A percentile compares a stretch with the other conserved stretches of the same genome.
Evolutionary conservation across 2,888 invertebrate species (phyloP).

Genomic region (Subacronicta megacephala): DNA sequence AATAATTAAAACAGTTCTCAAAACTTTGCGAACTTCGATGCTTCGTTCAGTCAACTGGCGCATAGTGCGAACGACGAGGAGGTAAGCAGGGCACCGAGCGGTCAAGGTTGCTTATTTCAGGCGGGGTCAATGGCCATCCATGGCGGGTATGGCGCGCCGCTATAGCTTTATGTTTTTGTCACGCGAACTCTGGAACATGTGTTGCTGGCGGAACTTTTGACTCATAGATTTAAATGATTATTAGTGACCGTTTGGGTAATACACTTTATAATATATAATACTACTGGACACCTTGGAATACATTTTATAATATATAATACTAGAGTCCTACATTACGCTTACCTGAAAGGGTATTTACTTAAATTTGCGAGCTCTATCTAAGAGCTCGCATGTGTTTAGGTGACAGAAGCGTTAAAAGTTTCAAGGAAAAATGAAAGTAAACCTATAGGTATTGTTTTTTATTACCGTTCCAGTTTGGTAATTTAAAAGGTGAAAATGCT

Average conservation of each 20-base stretch:
- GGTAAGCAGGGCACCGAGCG: constrained; percentile 69
- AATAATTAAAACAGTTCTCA: not conserved
- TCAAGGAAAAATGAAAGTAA: too few relatives aligned
- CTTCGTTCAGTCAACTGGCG: constrained; percentile 4
- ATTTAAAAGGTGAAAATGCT: too few relatives aligned
- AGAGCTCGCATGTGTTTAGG: too few relatives aligned
- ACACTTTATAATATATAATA: too few relatives aligned
- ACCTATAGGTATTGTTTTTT: too few relatives aligned
- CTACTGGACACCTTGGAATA: too few relatives aligned
- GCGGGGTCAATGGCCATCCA: constrained; percentile 71
- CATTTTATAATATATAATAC: too few relatives aligned
- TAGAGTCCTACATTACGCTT: too few relatives aligned
- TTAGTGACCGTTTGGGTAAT: constrained; percentile 37
- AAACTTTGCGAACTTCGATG: constrained; percentile 3
- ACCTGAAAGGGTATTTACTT: too few relatives aligned
- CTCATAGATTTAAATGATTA: constrained; percentile 43
- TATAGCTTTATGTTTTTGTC: constrained; percentile 68
- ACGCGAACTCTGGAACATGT: constrained; percentile 74
- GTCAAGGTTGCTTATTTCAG: constrained; percentile 85
- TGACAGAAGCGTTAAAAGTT: too few relatives aligned
- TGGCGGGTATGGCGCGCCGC: constrained; percentile 57
- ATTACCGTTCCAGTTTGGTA: too few relatives aligned
- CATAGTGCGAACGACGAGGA: constrained; percentile 15
- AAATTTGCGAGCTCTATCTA: too few relatives aligned
- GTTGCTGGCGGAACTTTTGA: constrained; percentile 38